Percentiles rank a stretch among this genome's conserved stretches.
Evolutionary conservation across 2,888 invertebrate species (phyloP).

Genomic region (Rhogogaster chlorosoma): DNA sequence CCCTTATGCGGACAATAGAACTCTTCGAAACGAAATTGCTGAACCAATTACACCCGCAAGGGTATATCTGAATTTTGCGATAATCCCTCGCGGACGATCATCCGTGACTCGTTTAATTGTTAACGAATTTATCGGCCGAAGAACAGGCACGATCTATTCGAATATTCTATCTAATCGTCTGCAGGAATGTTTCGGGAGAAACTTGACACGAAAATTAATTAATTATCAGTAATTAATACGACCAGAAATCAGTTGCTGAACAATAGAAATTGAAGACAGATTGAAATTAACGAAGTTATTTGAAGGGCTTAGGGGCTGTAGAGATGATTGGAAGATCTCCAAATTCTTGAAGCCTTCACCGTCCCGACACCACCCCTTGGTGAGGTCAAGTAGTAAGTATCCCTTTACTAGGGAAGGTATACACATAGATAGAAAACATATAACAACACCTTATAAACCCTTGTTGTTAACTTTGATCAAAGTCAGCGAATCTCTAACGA

Average conservation of each 20-base stretch:
- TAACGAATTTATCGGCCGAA: background rate
- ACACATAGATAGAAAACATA: background rate
- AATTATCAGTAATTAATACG: background rate
- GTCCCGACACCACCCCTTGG: background rate
- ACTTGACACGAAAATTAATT: background rate
- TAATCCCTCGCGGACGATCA: background rate
- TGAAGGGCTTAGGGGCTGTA: background rate
- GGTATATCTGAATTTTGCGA: background rate
- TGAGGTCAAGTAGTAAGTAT: conserved; percentile 21
- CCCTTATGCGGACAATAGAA: background rate
- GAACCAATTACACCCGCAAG: background rate
- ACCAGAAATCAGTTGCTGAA: background rate
- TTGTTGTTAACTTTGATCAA: conserved; percentile 34
- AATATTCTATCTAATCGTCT: background rate
- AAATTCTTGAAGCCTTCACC: background rate
- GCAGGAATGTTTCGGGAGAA: background rate
- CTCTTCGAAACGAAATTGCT: background rate
- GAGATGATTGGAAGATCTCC: conserved; percentile 7
- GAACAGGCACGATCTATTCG: background rate
- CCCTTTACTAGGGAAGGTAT: background rate
- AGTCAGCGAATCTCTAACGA: conserved; percentile 32
- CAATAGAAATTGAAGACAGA: background rate
- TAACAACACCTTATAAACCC: conserved; percentile 27
- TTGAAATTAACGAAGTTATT: conserved; percentile 14
- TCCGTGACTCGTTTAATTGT: background rate